Evolutionary conservation across 2,888 invertebrate species (phyloP).

Genomic region (Torymus texanus): DNA sequence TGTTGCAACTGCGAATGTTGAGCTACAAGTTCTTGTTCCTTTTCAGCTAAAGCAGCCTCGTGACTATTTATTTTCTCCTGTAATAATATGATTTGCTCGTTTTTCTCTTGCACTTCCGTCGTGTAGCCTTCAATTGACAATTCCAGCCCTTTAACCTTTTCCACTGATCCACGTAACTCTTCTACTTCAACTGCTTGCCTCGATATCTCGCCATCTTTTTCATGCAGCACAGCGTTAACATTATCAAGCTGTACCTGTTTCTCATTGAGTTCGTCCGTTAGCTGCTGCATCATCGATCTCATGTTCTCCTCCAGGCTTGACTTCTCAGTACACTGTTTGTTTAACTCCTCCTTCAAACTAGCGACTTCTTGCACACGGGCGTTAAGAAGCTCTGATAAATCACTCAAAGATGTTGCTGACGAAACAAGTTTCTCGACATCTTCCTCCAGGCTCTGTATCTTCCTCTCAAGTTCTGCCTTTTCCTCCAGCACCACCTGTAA

Average conservation of each 20-base stretch:
- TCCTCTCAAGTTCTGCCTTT: constrained; percentile 69
- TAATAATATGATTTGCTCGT: constrained; percentile 64
- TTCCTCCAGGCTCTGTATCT: constrained; percentile 73
- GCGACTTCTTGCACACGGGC: constrained; percentile 69
- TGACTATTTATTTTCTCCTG: constrained; percentile 65
- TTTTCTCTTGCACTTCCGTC: constrained; percentile 67
- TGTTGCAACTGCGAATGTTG: constrained; percentile 56
- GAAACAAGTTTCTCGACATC: constrained; percentile 68
- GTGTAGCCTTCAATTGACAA: constrained; percentile 55
- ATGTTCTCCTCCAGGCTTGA: constrained; percentile 62
- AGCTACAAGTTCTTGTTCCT: constrained; percentile 58
- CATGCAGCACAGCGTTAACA: neutral
- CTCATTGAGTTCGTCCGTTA: constrained; percentile 41
- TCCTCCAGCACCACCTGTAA: constrained; percentile 57
- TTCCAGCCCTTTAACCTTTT: constrained; percentile 20
- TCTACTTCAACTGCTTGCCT: neutral
- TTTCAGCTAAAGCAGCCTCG: constrained; percentile 58
- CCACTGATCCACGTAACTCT: constrained; percentile 13
- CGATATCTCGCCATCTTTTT: constrained; percentile 17
- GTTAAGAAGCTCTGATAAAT: constrained; percentile 67
- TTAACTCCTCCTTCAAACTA: constrained; percentile 66
- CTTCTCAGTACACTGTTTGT: constrained; percentile 62
- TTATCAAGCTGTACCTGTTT: constrained; percentile 55
- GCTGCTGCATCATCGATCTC: constrained; percentile 49
- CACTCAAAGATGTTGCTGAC: constrained; percentile 61